phyloP scores from a whole-genome alignment of 2,888 invertebrate genomes.

The Drosophila putrida region DNA sequence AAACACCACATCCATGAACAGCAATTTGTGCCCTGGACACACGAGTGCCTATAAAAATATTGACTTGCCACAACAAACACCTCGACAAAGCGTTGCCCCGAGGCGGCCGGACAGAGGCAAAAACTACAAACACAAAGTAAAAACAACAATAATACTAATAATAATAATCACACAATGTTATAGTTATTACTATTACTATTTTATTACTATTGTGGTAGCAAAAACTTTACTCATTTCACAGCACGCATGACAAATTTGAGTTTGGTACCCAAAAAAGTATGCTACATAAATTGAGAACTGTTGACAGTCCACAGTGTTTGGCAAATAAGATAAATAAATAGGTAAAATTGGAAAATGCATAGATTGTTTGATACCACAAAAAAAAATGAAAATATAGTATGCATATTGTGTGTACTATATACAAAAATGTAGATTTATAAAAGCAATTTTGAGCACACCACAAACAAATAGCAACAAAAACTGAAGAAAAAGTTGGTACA shows the following conservation, averaged over 20 bases:
- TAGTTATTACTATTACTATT: conserved; percentile 46
- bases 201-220: conserved; percentile 22
- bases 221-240: conserved; percentile 71
- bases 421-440: conserved; percentile 12
- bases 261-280: conserved; percentile 18
- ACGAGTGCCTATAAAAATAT: conserved; percentile 47
- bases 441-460: conserved; percentile 37
- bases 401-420: background rate
- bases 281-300: conserved; percentile 47
- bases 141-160: conserved; percentile 39
- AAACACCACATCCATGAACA: conserved; percentile 32
- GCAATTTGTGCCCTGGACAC: conserved; percentile 24
- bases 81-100: conserved; percentile 18
- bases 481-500: conserved; percentile 50
- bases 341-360: conserved; percentile 53
- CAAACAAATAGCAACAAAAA: conserved; percentile 42
- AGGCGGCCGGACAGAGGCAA: conserved; percentile 1
- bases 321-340: conserved; percentile 45
- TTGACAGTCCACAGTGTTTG: conserved; percentile 28
- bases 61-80: conserved; percentile 45
- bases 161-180: conserved; percentile 47
- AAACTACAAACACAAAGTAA: conserved; percentile 18
- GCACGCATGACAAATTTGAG: conserved; percentile 47
- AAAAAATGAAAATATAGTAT: conserved; percentile 40
- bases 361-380: conserved; percentile 54